phyloP scores from a whole-genome alignment of 2,888 invertebrate genomes.

The Folsomia candida region DNA sequence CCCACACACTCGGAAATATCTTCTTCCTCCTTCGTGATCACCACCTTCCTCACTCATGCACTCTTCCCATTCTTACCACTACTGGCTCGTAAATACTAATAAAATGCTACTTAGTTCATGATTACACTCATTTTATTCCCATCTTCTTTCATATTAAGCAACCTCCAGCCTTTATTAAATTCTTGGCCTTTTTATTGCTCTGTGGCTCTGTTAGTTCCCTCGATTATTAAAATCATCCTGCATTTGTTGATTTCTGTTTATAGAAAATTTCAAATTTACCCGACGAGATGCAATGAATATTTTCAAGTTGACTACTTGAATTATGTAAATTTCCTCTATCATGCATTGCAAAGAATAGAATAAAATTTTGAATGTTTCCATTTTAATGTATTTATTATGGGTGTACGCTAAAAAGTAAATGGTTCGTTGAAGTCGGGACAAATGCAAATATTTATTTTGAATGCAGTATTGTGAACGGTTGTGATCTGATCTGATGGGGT shows the following conservation, averaged over 20 bases:
- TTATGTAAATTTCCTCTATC: neutral
- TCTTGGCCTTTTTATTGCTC: neutral
- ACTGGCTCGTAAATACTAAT: slow-evolving; percentile 24
- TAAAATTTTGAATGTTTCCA: neutral
- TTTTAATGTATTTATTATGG: too few relatives aligned
- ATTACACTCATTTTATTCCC: slow-evolving; percentile 19
- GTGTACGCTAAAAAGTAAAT: neutral
- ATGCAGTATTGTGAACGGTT: too few relatives aligned
- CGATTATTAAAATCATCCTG: neutral
- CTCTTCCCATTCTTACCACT: slow-evolving; percentile 1
- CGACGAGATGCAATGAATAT: neutral
- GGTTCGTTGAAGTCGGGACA: neutral
- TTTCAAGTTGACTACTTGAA: neutral
- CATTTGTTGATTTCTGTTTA: neutral
- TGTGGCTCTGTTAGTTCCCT: neutral
- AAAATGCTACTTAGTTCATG: slow-evolving; percentile 21
- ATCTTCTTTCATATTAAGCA: neutral
- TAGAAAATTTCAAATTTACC: neutral
- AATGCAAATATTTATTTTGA: too few relatives aligned
- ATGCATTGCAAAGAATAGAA: neutral
- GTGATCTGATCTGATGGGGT: neutral
- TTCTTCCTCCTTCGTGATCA: neutral
- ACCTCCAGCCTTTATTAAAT: neutral
- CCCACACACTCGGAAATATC: slow-evolving; percentile 1
- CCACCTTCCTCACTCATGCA: neutral